A percentile compares a stretch with the other conserved stretches of the same genome.
phyloP scores from a whole-genome alignment of 2,888 invertebrate genomes.

The Leptopilina myrica region DNA sequence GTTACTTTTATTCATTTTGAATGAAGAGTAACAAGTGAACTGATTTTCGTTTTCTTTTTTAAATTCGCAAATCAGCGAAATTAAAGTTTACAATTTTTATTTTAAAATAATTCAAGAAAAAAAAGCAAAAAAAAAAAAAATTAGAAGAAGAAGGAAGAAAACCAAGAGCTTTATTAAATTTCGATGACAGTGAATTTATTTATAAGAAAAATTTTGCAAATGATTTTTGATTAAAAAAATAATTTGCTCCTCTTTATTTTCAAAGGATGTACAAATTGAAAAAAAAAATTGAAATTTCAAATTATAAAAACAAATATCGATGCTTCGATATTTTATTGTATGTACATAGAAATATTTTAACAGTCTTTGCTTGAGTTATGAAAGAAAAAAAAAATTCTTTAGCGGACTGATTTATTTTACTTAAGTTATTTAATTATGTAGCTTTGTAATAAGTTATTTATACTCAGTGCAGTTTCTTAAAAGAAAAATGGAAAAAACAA shows the following conservation, averaged over 20 bases:
- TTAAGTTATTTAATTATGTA: constrained; percentile 38
- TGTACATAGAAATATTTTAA: constrained; percentile 23
- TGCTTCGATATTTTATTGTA: constrained; percentile 6
- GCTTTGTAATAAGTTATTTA: constrained; percentile 35
- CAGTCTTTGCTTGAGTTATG: constrained; percentile 16
- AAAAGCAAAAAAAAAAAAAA: background rate
- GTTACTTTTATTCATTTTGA: constrained; percentile 5
- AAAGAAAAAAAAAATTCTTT: background rate
- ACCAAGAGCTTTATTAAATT: constrained; percentile 28
- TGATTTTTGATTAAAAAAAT: constrained; percentile 7
- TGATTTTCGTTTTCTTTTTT: constrained; percentile 21
- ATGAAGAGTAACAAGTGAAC: constrained; percentile 13
- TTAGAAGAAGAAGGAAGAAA: too few species aligned
- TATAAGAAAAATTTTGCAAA: constrained; percentile 10
- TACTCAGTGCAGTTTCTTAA: constrained; percentile 26
- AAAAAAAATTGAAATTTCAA: constrained; percentile 1
- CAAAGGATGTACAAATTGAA: constrained; percentile 25
- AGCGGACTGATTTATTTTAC: constrained; percentile 29
- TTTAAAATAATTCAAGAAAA: background rate
- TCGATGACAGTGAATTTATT: constrained; percentile 29
- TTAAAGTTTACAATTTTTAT: background rate
- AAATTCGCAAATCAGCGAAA: constrained; percentile 3
- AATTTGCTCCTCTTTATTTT: background rate
- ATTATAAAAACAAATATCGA: background rate
- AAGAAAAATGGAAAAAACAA: background rate